Evolutionary conservation across 2,888 invertebrate species (phyloP).

Genomic region (Drosophila recens): DNA sequence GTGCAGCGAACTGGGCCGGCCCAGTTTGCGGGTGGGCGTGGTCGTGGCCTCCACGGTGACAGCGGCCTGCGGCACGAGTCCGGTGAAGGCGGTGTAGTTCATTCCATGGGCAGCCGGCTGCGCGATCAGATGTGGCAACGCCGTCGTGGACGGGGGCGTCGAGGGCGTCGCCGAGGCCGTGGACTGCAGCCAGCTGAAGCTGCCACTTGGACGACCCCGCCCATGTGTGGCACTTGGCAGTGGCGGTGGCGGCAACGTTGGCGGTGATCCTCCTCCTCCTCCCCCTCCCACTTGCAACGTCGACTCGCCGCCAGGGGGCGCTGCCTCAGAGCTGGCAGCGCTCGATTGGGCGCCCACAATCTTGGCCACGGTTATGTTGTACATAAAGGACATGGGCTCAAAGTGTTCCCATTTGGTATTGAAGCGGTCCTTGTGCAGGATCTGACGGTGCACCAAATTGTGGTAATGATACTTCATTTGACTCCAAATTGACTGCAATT

Average conservation of each 20-base stretch:
- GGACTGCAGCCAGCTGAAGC: constrained; percentile 79
- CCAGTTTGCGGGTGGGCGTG: constrained; percentile 79
- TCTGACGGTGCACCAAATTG: constrained; percentile 82
- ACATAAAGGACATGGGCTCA: constrained; percentile 84
- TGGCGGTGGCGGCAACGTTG: constrained; percentile 49
- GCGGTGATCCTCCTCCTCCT: constrained; percentile 8
- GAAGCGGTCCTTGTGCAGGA: constrained; percentile 82
- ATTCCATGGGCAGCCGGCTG: constrained; percentile 39
- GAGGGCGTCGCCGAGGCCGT: constrained; percentile 35
- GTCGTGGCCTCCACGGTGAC: constrained; percentile 77
- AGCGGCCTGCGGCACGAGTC: constrained; percentile 82
- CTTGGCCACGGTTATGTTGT: constrained; percentile 83
- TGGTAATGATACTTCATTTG: constrained; percentile 84
- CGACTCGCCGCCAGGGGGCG: constrained; percentile 16
- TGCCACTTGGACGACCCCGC: constrained; percentile 82
- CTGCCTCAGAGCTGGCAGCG: constrained; percentile 21
- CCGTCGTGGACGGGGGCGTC: constrained; percentile 19
- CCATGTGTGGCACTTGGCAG: constrained; percentile 73
- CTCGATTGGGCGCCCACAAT: constrained; percentile 77
- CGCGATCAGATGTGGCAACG: constrained; percentile 62
- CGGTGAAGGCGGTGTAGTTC: constrained; percentile 79
- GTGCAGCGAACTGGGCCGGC: constrained; percentile 82
- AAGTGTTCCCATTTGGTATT: constrained; percentile 84
- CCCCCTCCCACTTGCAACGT: constrained; percentile 8
- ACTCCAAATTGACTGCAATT: constrained; percentile 83